These are phyloP conservation scores for Heliconius hermathena DNA, from an alignment of 1,140 invertebrate genomes.

Conservation along the genomic window DNA sequence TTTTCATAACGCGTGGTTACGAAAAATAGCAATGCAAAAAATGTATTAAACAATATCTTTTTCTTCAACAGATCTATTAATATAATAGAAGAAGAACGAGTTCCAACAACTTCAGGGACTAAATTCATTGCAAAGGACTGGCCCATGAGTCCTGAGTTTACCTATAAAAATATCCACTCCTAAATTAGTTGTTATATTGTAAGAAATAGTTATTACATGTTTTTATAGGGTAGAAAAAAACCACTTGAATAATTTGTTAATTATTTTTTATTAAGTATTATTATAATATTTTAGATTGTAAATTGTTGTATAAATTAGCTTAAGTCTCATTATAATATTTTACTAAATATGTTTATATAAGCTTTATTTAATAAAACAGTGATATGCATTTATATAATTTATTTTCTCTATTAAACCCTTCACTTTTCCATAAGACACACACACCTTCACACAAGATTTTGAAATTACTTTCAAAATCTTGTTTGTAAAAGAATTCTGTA, in stretches of 20 bases:
- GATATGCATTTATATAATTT: neutral
- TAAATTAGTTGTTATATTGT: neutral
- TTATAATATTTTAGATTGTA: neutral
- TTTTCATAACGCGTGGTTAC: no score
- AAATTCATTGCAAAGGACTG: neutral
- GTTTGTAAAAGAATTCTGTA: no score
- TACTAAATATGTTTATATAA: neutral
- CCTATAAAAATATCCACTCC: constrained; percentile 10
- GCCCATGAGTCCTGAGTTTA: neutral
- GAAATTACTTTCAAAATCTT: no score
- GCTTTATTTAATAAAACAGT: neutral
- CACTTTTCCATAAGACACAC: no score
- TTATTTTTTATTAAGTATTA: neutral
- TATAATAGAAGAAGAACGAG: constrained; percentile 4
- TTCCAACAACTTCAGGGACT: neutral
- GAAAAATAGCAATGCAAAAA: neutral
- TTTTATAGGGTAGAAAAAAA: neutral
- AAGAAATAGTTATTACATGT: neutral
- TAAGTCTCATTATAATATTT: neutral
- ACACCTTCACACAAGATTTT: no score
- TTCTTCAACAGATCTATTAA: neutral
- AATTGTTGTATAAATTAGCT: neutral
- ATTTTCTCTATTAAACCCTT: neutral
- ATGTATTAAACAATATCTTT: neutral
- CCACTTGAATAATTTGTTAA: neutral